Base-by-base conservation (phyloP, 2,888 invertebrate species). In the Melinopterus prodromus region DNA sequence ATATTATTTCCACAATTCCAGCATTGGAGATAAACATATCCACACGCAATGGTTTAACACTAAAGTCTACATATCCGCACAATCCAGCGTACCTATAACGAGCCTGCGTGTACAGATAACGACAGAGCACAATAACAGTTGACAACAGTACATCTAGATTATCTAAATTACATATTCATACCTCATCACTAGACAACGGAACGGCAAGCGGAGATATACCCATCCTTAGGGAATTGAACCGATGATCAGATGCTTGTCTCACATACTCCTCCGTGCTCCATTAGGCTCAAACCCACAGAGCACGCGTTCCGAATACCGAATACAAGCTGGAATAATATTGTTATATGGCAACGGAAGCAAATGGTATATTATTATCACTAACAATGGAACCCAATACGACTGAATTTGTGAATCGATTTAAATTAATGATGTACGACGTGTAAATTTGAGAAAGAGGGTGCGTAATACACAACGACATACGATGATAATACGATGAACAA, bases 101-200 rank as follows among this genome's bases (percentile, higher is more conserved):
- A 53, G 53, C 53, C 9, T 53, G 53, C 53, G 9, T 53, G 53
- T 9, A 53, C 53, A 53, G 53, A 53, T 53, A 53, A 53, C 53
- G 53, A 53, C 53, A 12, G 53, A 53, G 12, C 53, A 53, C 53
- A 53, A 53, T 53, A 53, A 2, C 53, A 53, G 53, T 53, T 53
- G 53, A 53, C 53, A 53, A 53, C 53, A 2, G 53, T 53, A 53
- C 9, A 53, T 53, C 9, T 53, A 53, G 53, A 53, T 53, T 53
- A 53, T 53, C 53, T 53, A 53, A 53, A 53, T 53, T 53, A 53
- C 53, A 53, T 53, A 53, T 53, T 53, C 53, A 53, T 53, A 53
- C 53, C 53, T 53, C 53, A 53, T 53, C 12, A 53, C 53, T 7
- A 53, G 9, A 53, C 5, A 9, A 53, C 53, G 5, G 9, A 7